A percentile compares a stretch with the other conserved stretches of the same genome.
phyloP scores from a whole-genome alignment of 2,888 invertebrate genomes.

The Drosophila trichaetosa region DNA sequence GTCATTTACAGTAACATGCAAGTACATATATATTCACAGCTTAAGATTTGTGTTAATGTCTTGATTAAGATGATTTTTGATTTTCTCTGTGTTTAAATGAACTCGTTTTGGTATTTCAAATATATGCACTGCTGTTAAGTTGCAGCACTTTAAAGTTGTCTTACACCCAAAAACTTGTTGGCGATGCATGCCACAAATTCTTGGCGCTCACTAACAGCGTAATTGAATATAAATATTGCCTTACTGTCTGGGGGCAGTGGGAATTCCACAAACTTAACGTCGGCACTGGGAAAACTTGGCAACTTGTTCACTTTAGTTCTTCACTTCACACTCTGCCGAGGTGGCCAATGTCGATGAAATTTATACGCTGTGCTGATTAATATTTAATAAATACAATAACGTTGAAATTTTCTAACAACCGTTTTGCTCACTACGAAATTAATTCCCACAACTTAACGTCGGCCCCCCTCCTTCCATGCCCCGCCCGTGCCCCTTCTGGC shows the following conservation, averaged over 20 bases:
- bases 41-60: not conserved
- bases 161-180: not conserved
- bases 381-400: conserved; percentile 70
- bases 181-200: conserved; percentile 26
- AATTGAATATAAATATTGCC: conserved; percentile 66
- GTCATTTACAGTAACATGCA: not conserved
- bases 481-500: not conserved
- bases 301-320: conserved; percentile 42
- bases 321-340: conserved; percentile 45
- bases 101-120: not conserved
- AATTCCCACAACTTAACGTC: conserved; percentile 52
- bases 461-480: not conserved
- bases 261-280: not conserved
- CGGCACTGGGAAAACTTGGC: conserved; percentile 39
- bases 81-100: not conserved
- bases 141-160: conserved; percentile 18
- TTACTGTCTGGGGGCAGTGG: conserved; percentile 22
- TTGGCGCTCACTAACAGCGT: conserved; percentile 43
- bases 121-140: not conserved
- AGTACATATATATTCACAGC: not conserved
- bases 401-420: conserved; percentile 59
- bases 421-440: conserved; percentile 51
- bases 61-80: not conserved
- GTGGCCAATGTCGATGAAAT: conserved; percentile 58
- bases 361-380: conserved; percentile 64